phyloP scores from a whole-genome alignment of 2,797 vertebrate genomes.

The Intellagama lesueurii region DNA sequence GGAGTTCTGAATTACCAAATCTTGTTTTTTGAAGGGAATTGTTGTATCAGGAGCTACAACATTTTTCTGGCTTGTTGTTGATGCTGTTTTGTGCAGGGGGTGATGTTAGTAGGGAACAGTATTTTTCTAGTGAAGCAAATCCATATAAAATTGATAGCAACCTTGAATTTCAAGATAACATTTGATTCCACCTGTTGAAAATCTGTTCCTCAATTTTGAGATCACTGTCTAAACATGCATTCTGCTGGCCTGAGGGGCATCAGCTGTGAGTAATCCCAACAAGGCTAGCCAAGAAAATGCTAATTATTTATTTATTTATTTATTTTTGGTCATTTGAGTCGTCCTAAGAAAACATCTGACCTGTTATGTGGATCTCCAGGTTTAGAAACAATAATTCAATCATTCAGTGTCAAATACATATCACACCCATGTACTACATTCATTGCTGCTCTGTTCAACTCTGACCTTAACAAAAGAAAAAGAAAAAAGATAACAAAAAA shows the following conservation, averaged over 20 bases:
- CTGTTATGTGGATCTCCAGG: neutral
- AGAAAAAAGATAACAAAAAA: constrained; percentile 1
- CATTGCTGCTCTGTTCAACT: constrained; percentile 27
- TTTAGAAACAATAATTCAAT: neutral
- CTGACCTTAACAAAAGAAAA: constrained; percentile 43
- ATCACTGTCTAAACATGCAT: neutral
- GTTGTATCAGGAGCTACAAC: neutral
- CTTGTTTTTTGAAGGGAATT: neutral
- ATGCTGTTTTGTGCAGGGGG: too few relatives aligned
- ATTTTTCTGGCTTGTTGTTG: neutral
- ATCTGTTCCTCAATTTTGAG: neutral
- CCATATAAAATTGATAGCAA: neutral
- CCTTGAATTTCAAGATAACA: neutral
- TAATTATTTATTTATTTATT: neutral
- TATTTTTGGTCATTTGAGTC: neutral
- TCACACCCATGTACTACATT: neutral
- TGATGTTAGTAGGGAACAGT: too few relatives aligned
- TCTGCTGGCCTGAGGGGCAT: neutral
- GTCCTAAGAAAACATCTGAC: neutral
- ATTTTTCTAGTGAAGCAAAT: neutral
- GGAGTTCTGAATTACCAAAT: neutral
- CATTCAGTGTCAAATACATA: neutral
- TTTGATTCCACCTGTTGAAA: neutral
- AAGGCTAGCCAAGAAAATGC: neutral
- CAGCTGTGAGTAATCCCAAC: neutral